Conservation (phyloP, 2,113 vertebrate species). For the Odontesthes bonariensis region DNA sequence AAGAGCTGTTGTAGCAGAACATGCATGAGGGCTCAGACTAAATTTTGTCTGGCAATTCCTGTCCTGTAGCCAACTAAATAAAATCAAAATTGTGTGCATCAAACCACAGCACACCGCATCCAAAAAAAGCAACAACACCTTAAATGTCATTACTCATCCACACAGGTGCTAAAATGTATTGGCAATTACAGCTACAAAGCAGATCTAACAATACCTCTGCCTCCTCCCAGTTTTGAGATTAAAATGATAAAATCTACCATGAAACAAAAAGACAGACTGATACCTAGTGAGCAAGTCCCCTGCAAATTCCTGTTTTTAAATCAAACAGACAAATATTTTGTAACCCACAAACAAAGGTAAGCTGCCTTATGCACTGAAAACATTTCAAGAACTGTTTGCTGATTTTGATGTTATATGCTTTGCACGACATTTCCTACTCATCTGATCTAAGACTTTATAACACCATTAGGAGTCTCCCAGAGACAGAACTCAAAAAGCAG, state of each 20-base stretch:
- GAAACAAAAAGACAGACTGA: conserved; percentile 21
- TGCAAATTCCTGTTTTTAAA: conserved; percentile 20
- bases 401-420: too few species aligned
- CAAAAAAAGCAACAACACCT: neutral
- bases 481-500: too few species aligned
- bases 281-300: neutral
- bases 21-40: too few species aligned
- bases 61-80: too few species aligned
- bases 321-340: too few species aligned
- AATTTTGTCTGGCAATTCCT: too few species aligned
- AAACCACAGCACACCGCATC: too few species aligned
- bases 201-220: neutral
- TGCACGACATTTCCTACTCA: too few species aligned
- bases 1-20: too few species aligned
- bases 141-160: conserved; percentile 8
- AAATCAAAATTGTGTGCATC: too few species aligned
- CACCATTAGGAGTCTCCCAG: too few species aligned
- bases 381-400: neutral
- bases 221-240: conserved; percentile 29
- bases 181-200: conserved; percentile 28
- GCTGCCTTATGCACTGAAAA: neutral
- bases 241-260: conserved; percentile 34
- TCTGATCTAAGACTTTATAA: too few species aligned
- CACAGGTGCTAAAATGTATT: conserved; percentile 3
- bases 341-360: neutral